Percentiles rank a stretch among this genome's conserved stretches.
phyloP scores from a whole-genome alignment of 1,140 invertebrate species.

The Patella vulgata region DNA sequence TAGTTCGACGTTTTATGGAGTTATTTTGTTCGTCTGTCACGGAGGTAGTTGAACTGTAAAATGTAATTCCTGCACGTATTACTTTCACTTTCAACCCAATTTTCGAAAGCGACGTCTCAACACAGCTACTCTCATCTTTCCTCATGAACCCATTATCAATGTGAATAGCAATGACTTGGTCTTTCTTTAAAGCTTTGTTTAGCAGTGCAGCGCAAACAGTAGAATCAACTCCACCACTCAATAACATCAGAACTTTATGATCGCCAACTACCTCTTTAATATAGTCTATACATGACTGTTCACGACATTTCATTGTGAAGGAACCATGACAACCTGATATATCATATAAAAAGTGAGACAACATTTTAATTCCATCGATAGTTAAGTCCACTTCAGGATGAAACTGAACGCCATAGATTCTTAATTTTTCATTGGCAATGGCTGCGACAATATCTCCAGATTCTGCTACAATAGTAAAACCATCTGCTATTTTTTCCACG shows the following conservation, averaged over 20 bases:
- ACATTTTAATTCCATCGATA: constrained; percentile 87
- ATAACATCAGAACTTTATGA: constrained; percentile 92
- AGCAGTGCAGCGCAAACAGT: constrained; percentile 97
- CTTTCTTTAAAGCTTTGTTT: constrained; percentile 85
- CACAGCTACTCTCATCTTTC: constrained; percentile 91
- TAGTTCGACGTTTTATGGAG: constrained; percentile 80
- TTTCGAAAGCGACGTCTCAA: constrained; percentile 84
- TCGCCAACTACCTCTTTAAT: constrained; percentile 89
- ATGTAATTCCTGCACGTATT: constrained; percentile 68
- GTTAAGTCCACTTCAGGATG: constrained; percentile 92
- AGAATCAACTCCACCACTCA: constrained; percentile 98
- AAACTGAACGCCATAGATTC: constrained; percentile 97
- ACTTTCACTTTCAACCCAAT: constrained; percentile 87
- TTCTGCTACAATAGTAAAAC: constrained; percentile 84
- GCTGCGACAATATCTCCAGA: constrained; percentile 85
- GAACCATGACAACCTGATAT: constrained; percentile 86
- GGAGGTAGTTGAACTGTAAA: constrained; percentile 76
- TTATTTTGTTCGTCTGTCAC: constrained; percentile 72
- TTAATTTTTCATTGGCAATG: constrained; percentile 90
- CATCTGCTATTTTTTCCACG: constrained; percentile 88
- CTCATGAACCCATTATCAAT: constrained; percentile 99
- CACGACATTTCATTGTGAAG: constrained; percentile 89
- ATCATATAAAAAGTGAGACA: constrained; percentile 95
- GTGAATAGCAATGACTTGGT: constrained; percentile 95
- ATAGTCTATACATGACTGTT: constrained; percentile 92